Base-by-base conservation (phyloP, 2,113 vertebrate species). In the Geothlypis trichas region DNA sequence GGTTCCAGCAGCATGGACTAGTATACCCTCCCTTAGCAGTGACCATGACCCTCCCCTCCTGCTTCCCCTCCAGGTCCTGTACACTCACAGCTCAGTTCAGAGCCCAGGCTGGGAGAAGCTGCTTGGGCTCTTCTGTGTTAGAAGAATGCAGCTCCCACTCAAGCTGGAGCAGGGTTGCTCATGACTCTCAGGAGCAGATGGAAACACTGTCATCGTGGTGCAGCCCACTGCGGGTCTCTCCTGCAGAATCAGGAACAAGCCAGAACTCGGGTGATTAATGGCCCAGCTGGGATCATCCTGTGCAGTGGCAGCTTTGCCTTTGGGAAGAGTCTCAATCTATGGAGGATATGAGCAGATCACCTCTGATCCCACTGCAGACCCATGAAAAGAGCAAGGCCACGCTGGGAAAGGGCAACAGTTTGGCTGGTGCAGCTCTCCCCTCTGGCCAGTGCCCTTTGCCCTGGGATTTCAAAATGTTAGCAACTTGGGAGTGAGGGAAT, bases 171-270 rank as follows among this genome's bases (percentile, higher is more conserved):
- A 78, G 47, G 39, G 75, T 5, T 47, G 37, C 39, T 65, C 28
- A 30, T 66, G 44, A 68, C 30, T 39, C 44, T 42, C 0, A 0
- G 21, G 16, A 72, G 41, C 47, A 59, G 52, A 15, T 17, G 37
- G 57, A 42, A 84, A 68, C 17, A 16, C 31, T 51, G 22, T 19
- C 3, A 10, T 31, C 20, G 7, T 63, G 72, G 71, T 0, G 3
- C 37, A 28, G 3, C 35, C 28, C 1, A 4, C 57, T 17, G 1
- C 0, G 0, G 11, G 21, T 49, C 55, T 91, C 54, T 87, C 54
- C 28, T 4, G 7, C 52, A 59, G 55, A 46, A 67, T 31, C 0
- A 1, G 37, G 75, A 88, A 51, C 17, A 71, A 76, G 39, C 13
- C 63, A 42, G 75, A 89, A 52, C 63, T 52, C 2, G 6, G 46